A percentile compares a stretch with the other conserved stretches of the same genome.
Conservation (phyloP, 2,113 vertebrate species). For the Calypte anna region DNA sequence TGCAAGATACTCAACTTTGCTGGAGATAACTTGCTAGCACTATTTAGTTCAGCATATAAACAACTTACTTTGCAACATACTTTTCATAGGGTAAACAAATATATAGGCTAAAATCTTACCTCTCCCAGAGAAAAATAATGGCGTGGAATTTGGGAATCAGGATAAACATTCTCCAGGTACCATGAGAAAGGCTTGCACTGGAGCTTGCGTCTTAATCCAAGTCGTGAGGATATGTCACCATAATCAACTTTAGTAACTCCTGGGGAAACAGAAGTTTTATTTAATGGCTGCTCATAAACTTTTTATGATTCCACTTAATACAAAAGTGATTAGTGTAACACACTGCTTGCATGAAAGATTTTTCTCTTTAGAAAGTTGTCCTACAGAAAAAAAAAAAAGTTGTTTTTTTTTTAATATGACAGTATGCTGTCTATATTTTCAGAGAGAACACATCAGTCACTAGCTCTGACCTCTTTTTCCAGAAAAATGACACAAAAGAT, state of each 20-base stretch:
- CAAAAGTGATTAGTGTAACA: not conserved
- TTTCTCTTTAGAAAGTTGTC: not conserved
- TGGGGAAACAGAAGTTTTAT: conserved; percentile 61
- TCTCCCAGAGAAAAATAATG: conserved; percentile 99
- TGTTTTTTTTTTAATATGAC: not conserved
- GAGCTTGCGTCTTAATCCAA: conserved; percentile 90
- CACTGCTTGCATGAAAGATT: not conserved
- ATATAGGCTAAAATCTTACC: conserved; percentile 73
- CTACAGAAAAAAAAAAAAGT: not conserved
- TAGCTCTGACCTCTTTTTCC: not conserved
- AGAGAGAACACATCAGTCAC: not conserved
- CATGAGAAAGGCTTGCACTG: conserved; percentile 98
- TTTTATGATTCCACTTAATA: not conserved
- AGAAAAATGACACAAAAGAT: not conserved
- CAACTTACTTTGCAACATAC: not conserved
- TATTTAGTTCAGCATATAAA: not conserved
- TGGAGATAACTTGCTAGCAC: not conserved
- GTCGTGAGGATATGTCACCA: conserved; percentile 91
- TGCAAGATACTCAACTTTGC: not conserved
- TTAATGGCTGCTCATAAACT: not conserved
- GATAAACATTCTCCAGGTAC: conserved; percentile 98
- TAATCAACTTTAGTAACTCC: conserved; percentile 99
- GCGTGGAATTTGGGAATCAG: conserved; percentile 97
- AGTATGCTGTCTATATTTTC: not conserved
- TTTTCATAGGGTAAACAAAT: not conserved